Percentiles rank a stretch among this genome's conserved stretches.
Conservation (phyloP, 2,888 invertebrate species). For the Eupeodes luniger region DNA sequence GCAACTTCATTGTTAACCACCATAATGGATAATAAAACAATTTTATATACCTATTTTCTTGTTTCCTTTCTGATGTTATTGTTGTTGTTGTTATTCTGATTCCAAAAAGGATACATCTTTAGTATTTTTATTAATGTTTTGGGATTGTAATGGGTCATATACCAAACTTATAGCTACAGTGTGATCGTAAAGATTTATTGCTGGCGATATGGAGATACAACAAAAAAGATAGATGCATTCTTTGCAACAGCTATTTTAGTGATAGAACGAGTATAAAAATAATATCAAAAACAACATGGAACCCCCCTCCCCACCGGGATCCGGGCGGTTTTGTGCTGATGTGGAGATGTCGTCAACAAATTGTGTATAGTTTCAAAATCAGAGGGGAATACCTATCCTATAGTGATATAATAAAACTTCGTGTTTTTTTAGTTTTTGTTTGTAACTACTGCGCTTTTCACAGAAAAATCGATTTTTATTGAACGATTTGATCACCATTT, state of each 20-base stretch:
- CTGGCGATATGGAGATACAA: constrained; percentile 17
- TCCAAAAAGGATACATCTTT: constrained; percentile 54
- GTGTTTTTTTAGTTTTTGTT: not conserved
- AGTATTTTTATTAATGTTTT: constrained; percentile 61
- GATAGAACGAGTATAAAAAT: not conserved
- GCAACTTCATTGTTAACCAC: constrained; percentile 57
- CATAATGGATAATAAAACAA: constrained; percentile 55
- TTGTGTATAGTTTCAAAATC: constrained; percentile 2
- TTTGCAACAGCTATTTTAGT: constrained; percentile 22
- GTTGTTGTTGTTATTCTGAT: not conserved
- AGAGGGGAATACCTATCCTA: not conserved
- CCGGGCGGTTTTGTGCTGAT: not conserved
- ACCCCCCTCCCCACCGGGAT: constrained; percentile 1
- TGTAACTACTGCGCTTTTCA: constrained; percentile 37
- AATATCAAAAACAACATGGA: not conserved
- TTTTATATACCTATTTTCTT: constrained; percentile 42
- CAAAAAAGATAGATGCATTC: constrained; percentile 45
- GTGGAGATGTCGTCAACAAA: constrained; percentile 17
- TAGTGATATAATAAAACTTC: not conserved
- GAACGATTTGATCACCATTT: not conserved
- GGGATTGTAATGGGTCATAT: constrained; percentile 65
- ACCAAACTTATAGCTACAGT: constrained; percentile 4
- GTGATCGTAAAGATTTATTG: constrained; percentile 69
- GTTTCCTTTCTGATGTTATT: constrained; percentile 22
- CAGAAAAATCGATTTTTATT: constrained; percentile 58